Percentiles rank a stretch among this genome's conserved stretches.
phyloP scores from a whole-genome alignment of 2,113 vertebrate species.

The Danionella cerebrum region DNA sequence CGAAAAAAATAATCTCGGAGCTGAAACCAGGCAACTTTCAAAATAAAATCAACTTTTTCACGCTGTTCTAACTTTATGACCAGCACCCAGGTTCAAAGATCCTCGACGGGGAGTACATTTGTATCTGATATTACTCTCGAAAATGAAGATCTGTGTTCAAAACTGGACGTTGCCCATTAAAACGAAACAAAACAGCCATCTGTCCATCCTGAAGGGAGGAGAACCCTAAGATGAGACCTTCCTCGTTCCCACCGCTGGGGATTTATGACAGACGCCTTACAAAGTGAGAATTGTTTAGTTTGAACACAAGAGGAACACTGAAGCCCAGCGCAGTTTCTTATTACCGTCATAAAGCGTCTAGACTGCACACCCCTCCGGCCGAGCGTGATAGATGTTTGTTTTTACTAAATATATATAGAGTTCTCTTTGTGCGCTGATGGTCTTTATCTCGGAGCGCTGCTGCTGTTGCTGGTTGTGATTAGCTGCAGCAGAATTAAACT shows the following conservation, averaged over 20 bases:
- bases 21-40: too few relatives aligned
- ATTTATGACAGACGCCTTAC: conserved; percentile 49
- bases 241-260: conserved; percentile 47
- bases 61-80: too few relatives aligned
- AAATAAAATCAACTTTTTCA: too few relatives aligned
- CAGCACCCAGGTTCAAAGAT: too few relatives aligned
- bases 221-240: conserved; percentile 19
- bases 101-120: too few relatives aligned
- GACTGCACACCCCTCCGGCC: conserved; percentile 88
- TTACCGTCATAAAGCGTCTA: conserved; percentile 99
- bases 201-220: conserved; percentile 4
- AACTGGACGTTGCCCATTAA: background rate
- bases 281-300: conserved; percentile 73
- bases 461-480: background rate
- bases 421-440: conserved; percentile 61
- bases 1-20: too few relatives aligned
- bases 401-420: conserved; percentile 84
- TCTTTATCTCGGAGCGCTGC: conserved; percentile 5
- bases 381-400: conserved; percentile 65
- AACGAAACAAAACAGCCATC: conserved; percentile 24
- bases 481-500: background rate
- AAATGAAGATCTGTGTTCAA: background rate
- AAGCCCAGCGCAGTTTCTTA: conserved; percentile 89
- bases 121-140: background rate
- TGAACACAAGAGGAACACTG: conserved; percentile 79